Conservation (phyloP, 1,140 invertebrate species). For the Saccostrea cuccullata region DNA sequence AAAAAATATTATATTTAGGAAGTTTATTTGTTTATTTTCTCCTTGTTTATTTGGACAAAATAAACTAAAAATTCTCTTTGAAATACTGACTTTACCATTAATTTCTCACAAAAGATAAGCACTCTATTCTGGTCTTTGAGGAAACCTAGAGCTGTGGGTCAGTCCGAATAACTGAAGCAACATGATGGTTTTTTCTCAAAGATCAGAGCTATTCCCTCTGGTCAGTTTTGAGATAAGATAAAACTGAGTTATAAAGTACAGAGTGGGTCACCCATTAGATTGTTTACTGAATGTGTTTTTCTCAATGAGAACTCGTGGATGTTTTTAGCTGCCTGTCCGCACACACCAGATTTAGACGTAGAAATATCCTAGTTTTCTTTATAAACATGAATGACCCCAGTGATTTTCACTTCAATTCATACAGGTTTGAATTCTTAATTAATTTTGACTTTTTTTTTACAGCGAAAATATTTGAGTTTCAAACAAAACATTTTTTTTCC, state of each 20-base stretch:
- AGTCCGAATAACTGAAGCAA: background rate
- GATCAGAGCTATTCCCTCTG: background rate
- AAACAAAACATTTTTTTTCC: too few relatives aligned
- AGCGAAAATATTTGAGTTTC: background rate
- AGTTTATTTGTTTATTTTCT: too few relatives aligned
- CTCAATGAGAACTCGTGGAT: background rate
- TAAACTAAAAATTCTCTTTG: too few relatives aligned
- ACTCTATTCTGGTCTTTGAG: too few relatives aligned
- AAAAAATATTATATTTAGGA: too few relatives aligned
- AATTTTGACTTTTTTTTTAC: background rate
- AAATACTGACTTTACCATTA: too few relatives aligned
- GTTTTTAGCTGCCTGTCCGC: background rate
- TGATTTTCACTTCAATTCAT: background rate
- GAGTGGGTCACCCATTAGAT: background rate
- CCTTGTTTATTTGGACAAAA: too few relatives aligned
- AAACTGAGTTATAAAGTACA: slow-evolving; percentile 31
- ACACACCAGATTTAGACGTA: background rate
- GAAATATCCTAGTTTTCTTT: background rate
- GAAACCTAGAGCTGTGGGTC: background rate
- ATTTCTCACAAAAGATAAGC: too few relatives aligned
- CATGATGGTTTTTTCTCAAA: slow-evolving; percentile 35
- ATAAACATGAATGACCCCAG: slow-evolving; percentile 3
- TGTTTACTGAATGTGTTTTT: slow-evolving; percentile 27
- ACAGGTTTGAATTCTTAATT: slow-evolving; percentile 1
- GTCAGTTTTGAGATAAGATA: slow-evolving; percentile 36